Percentiles rank a stretch among this genome's conserved stretches.
These are phyloP conservation scores for Oreochromis mossambicus DNA, from an alignment of 2,797 vertebrate species.

Conservation along the genomic window DNA sequence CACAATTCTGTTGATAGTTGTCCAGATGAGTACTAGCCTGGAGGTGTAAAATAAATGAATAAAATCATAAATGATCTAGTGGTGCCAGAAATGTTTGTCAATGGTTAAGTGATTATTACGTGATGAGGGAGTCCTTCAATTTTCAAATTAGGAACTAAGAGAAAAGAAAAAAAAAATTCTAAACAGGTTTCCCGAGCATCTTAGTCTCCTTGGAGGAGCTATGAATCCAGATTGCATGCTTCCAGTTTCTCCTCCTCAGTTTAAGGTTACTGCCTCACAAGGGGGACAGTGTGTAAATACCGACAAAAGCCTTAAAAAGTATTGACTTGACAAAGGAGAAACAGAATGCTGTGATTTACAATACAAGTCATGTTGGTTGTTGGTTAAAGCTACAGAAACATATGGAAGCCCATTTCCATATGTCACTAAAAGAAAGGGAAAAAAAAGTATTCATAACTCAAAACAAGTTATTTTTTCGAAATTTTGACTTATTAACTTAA, in stretches of 20 bases:
- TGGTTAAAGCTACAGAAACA: neutral
- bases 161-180: neutral
- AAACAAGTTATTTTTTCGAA: neutral
- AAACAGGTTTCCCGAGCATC: neutral
- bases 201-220: neutral
- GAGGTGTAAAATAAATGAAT: slow-evolving; percentile 38
- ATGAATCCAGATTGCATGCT: neutral
- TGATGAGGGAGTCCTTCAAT: neutral
- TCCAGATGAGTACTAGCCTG: slow-evolving; percentile 31
- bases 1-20: slow-evolving; percentile 10
- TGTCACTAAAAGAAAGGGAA: neutral
- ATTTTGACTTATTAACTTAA: neutral
- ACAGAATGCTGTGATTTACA: neutral
- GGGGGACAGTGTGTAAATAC: neutral
- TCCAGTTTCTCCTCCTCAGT: neutral
- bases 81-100: slow-evolving; percentile 18
- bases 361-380: neutral
- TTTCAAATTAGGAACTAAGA: neutral
- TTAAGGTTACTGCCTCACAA: neutral
- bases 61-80: slow-evolving; percentile 3
- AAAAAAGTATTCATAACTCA: neutral
- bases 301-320: neutral
- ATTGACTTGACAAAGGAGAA: neutral
- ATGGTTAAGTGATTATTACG: neutral
- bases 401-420: neutral